These are phyloP conservation scores for Gymnocypris eckloni DNA, from an alignment of 2,797 vertebrate species.

Conservation along the genomic window DNA sequence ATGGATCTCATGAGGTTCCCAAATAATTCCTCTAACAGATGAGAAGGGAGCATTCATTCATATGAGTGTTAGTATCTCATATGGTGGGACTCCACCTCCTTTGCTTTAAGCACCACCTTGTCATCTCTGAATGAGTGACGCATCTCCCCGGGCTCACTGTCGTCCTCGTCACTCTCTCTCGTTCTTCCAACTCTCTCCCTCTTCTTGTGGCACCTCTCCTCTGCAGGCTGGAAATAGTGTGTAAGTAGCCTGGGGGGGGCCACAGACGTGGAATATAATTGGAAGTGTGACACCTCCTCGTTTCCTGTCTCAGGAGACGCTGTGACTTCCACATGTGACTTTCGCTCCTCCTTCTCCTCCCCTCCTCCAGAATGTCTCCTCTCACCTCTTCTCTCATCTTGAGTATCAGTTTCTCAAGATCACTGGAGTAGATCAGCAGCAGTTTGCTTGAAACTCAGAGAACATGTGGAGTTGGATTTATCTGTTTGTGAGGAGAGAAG, in stretches of 20 bases:
- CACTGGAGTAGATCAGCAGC: not conserved
- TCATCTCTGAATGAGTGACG: not conserved
- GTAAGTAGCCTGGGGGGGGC: slow-evolving; percentile 28
- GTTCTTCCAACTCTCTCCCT: slow-evolving; percentile 3
- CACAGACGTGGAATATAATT: slow-evolving; percentile 38
- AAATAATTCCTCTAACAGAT: not conserved
- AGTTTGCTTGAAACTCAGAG: not conserved
- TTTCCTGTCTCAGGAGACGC: slow-evolving; percentile 51
- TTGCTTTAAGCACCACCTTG: not conserved
- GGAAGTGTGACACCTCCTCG: slow-evolving; percentile 43
- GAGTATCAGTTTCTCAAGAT: slow-evolving; percentile 29
- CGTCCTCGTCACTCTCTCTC: not conserved
- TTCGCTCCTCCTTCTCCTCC: not conserved
- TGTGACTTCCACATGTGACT: slow-evolving; percentile 31
- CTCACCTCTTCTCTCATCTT: slow-evolving; percentile 3
- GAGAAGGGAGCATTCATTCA: not conserved
- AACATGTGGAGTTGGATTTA: slow-evolving; percentile 34
- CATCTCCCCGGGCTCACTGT: not conserved
- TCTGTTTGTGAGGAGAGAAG: slow-evolving; percentile 9
- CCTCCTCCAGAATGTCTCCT: not conserved
- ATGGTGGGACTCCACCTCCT: slow-evolving; percentile 10
- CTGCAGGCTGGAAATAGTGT: slow-evolving; percentile 37
- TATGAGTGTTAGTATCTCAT: not conserved
- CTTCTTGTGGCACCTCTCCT: slow-evolving; percentile 25
- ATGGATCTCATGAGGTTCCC: not conserved